A percentile compares a stretch with the other conserved stretches of the same genome.
Conservation (phyloP, 2,888 invertebrate genomes). For the Artemia sinica region DNA sequence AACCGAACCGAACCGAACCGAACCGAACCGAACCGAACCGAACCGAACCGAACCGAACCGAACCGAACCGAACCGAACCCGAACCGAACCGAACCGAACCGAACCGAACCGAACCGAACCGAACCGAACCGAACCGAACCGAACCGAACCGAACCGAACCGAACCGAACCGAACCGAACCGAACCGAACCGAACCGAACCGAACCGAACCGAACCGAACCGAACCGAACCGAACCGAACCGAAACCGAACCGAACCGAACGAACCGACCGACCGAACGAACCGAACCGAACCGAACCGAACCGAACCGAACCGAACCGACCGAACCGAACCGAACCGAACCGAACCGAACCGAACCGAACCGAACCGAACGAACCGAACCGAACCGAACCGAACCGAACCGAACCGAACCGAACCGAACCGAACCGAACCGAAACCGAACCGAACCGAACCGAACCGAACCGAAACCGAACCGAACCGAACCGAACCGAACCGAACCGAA, state of each 20-base stretch:
- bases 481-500: constrained; percentile 23
- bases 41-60: constrained; percentile 22
- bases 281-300: constrained; percentile 23
- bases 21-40: constrained; percentile 23
- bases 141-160: constrained; percentile 22
- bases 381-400: too few relatives aligned
- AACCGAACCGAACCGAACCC: too few relatives aligned
- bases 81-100: constrained; percentile 22
- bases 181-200: constrained; percentile 23
- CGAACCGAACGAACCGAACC: too few relatives aligned
- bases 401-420: too few relatives aligned
- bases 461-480: too few relatives aligned
- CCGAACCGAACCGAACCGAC: constrained; percentile 23
- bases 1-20: constrained; percentile 23
- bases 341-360: constrained; percentile 22
- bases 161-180: constrained; percentile 17
- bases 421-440: too few relatives aligned
- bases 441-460: too few relatives aligned
- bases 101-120: constrained; percentile 23
- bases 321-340: constrained; percentile 19
- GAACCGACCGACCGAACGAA: constrained; percentile 21
- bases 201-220: constrained; percentile 22
- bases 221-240: too few relatives aligned
- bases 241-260: constrained; percentile 22
- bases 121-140: constrained; percentile 23